Conservation (phyloP, 2,888 invertebrate genomes). For the Helobdella robusta region DNA sequence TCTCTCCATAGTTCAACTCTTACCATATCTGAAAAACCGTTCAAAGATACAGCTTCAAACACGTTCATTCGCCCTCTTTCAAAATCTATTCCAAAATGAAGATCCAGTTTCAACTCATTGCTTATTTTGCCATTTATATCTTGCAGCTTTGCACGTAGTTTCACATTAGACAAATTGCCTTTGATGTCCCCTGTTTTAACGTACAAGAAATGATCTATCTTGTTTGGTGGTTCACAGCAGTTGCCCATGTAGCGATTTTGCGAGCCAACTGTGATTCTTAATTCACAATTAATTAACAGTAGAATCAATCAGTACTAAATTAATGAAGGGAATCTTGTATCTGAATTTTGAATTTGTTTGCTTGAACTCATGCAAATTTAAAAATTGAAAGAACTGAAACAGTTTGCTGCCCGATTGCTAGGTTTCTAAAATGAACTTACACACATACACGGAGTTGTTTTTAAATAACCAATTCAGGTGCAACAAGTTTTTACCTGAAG, state of each 20-base stretch:
- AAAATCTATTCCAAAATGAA: conserved; percentile 43
- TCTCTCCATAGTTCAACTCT: conserved; percentile 49
- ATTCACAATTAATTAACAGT: too few relatives aligned
- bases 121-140: conserved; percentile 44
- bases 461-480: too few relatives aligned
- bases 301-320: too few relatives aligned
- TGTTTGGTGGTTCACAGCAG: conserved; percentile 36
- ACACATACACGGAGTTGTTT: too few relatives aligned
- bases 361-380: too few relatives aligned
- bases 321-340: too few relatives aligned
- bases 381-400: too few relatives aligned
- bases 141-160: conserved; percentile 46
- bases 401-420: too few relatives aligned
- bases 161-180: conserved; percentile 49
- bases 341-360: too few relatives aligned
- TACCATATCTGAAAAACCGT: conserved; percentile 32
- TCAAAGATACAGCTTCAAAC: conserved; percentile 22
- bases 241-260: conserved; percentile 33
- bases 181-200: conserved; percentile 51
- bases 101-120: conserved; percentile 43
- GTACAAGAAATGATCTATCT: conserved; percentile 40
- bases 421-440: too few relatives aligned
- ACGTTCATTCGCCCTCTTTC: conserved; percentile 23
- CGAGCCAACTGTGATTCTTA: too few relatives aligned
- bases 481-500: too few relatives aligned